phyloP scores from a whole-genome alignment of 2,797 vertebrate species.

The Myotis planiceps region DNA sequence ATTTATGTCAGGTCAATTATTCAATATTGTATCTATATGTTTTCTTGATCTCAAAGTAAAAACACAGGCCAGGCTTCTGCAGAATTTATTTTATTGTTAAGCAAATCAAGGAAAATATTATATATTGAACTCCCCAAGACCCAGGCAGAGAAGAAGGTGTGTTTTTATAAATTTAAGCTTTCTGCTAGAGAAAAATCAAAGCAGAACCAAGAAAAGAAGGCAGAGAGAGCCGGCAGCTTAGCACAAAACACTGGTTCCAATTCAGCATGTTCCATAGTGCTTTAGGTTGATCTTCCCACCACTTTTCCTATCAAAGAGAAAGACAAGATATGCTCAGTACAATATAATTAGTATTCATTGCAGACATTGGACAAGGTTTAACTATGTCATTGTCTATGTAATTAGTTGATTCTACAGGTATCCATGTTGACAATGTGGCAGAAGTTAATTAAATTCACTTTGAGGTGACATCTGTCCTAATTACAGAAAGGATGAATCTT shows the following conservation, averaged over 20 bases:
- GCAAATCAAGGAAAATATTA: background rate
- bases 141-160: background rate
- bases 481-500: background rate
- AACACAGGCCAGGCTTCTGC: background rate
- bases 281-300: slow-evolving; percentile 84
- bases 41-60: slow-evolving; percentile 32
- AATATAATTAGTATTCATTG: background rate
- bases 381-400: background rate
- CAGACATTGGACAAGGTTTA: background rate
- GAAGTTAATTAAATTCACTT: background rate
- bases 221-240: background rate
- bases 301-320: slow-evolving; percentile 80
- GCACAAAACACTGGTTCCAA: background rate
- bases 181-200: background rate
- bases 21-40: background rate
- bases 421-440: background rate
- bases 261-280: slow-evolving; percentile 85
- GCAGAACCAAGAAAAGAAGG: background rate
- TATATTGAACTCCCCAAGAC: background rate
- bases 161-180: background rate
- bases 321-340: background rate
- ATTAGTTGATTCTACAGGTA: background rate
- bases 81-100: slow-evolving; percentile 75
- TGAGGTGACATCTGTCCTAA: background rate
- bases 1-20: background rate